Percentiles rank a stretch among this genome's conserved stretches.
These are phyloP conservation scores for Sebastes paucispinis DNA, from an alignment of 2,797 vertebrate species.

Conservation along the genomic window DNA sequence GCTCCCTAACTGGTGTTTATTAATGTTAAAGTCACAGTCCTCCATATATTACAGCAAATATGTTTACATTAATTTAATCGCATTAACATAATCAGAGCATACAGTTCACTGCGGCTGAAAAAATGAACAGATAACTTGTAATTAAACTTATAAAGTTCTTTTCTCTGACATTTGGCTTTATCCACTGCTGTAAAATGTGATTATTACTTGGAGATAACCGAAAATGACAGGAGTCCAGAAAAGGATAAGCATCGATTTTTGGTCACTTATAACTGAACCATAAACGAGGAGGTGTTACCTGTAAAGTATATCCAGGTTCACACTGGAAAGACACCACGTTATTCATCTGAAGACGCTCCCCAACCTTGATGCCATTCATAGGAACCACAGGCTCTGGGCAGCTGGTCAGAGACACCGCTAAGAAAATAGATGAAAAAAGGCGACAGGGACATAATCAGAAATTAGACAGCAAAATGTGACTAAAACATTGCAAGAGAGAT, in stretches of 20 bases:
- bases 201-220: background rate
- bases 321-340: constrained; percentile 98
- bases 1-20: background rate
- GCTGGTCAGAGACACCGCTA: constrained; percentile 92
- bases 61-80: constrained; percentile 5
- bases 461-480: background rate
- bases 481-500: background rate
- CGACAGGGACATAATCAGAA: background rate
- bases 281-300: constrained; percentile 77
- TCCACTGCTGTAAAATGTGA: background rate
- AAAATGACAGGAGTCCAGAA: background rate
- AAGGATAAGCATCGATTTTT: background rate
- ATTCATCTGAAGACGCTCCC: constrained; percentile 95
- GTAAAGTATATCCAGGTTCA: constrained; percentile 94
- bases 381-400: constrained; percentile 94
- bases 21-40: background rate
- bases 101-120: background rate
- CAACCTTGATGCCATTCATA: constrained; percentile 91
- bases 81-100: background rate
- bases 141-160: background rate
- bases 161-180: constrained; percentile 10
- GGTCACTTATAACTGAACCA: background rate
- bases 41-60: background rate
- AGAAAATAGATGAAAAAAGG: constrained; percentile 5
- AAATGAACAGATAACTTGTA: background rate